Evolutionary conservation across 2,888 invertebrate species (phyloP).

Genomic region (Holacanthella duospinosa): DNA sequence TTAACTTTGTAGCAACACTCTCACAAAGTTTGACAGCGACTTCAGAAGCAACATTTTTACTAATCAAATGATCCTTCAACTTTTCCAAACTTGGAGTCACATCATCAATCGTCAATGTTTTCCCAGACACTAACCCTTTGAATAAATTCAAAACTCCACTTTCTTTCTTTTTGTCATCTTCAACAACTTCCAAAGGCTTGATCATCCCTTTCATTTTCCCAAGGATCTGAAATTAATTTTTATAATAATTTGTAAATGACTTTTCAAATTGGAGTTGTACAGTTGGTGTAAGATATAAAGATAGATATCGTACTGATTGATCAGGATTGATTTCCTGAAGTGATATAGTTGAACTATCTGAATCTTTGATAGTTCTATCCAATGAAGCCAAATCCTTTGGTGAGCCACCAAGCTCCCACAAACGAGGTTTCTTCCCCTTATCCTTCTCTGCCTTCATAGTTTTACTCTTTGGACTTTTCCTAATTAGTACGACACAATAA

Average conservation of each 20-base stretch:
- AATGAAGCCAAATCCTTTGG: conserved; percentile 22
- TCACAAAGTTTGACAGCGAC: conserved; percentile 89
- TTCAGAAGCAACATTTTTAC: conserved; percentile 95
- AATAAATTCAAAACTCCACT: conserved; percentile 35
- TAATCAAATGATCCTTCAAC: conserved; percentile 86
- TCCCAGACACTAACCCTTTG: conserved; percentile 71
- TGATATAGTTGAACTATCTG: conserved; percentile 39
- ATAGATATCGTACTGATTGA: conserved; percentile 49
- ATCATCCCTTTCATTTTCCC: conserved; percentile 76
- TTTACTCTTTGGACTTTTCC: conserved; percentile 44
- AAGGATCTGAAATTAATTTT: conserved; percentile 59
- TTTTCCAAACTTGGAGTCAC: conserved; percentile 83
- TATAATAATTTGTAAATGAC: conserved; percentile 3
- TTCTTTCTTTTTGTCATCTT: conserved; percentile 54
- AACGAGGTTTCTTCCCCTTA: conserved; percentile 69
- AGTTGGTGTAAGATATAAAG: no score
- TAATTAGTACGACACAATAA: not conserved
- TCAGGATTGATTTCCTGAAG: conserved; percentile 50
- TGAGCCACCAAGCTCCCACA: conserved; percentile 68
- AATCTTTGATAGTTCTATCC: conserved; percentile 40
- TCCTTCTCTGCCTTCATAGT: conserved; percentile 43
- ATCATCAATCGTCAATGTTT: conserved; percentile 67
- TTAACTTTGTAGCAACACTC: conserved; percentile 76
- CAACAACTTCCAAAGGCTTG: conserved; percentile 65
- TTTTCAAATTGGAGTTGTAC: not conserved